Evolutionary conservation across 2,888 invertebrate genomes (phyloP), one percentile per base, ranked within the genome.

Genomic region (Cryptus armator): DNA sequence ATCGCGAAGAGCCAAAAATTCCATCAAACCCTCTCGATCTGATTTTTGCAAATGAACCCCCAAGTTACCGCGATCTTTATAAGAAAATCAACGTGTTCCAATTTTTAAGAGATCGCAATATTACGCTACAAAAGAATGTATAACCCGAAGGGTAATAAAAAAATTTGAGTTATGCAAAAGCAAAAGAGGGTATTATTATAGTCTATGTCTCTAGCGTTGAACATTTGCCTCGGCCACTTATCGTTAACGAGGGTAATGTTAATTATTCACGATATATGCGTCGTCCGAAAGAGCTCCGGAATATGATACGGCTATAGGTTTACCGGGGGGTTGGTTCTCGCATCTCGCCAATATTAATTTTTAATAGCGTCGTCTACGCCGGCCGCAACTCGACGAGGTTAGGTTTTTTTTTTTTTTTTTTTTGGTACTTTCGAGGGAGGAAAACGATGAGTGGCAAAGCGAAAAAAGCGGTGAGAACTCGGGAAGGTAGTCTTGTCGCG

Each of bases 211-310:
- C 53, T 32, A 62, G 12, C 53, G 46, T 74, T 68, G 67, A 74
- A 46, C 46, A 70, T 68, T 75, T 70, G 70, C 46, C 62, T 53
- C n/a, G 12, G 74, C 78, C 78, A 78, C 83, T 83, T 83, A 62
- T 78, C 67, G 78, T 78, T 83, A 83, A 83, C 83, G 83, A 83
- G 78, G 48, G 67, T 74, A 67, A 9, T 74, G 74, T 83, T 78
- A 74, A 79, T 83, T 51, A 78, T 83, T 78, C 51, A 78, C 74
- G 62, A 44, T 43, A 51, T 56, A 82, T 51, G 77, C 71, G 71
- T 71, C 37, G 64, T 46, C 51, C 32, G 71, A 71, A 83, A 59
- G 72, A 72, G 62, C 67, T 67, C 32, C 43, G 12, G 78, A 51
- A 77, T 62, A 68, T 32, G 74, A 62, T 78, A 68, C 82, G 24